Evolutionary conservation across 2,888 invertebrate genomes (phyloP), one percentile per base, ranked within the genome.

Genomic region (Octonoba sinensis): DNA sequence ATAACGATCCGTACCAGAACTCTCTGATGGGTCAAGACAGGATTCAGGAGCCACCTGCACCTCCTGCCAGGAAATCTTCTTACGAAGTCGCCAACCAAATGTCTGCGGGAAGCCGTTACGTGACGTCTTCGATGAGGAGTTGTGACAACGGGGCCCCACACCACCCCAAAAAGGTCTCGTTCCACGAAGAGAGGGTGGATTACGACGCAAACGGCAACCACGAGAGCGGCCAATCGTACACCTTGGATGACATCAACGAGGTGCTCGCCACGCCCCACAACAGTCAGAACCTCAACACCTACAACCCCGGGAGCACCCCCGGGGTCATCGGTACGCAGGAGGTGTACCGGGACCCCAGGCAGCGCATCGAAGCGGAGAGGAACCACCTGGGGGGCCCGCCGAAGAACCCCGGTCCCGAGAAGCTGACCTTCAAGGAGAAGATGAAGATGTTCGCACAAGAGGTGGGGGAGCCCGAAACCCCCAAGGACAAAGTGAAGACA

Each of bases 361-460:
- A 93, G 86, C 92, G 94, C 78, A 93, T 96, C n/a, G 90, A 96
- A 85, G 95, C 95, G 1, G 95, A 95, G 88, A 92, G 93, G 87
- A 92, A 93, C 86, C 92, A 92, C 84, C 91, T 92, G 85, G 85
- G 86, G 81, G 64, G 62, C 8, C 13, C 16, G 8, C 65, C 82
- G n/a, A 73, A 76, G 81, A 36, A 84, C 79, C 67, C 92, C 92
- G 86, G 91, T 90, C 96, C 96, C 1, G 97, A 98, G 88, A 96
- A 97, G 87, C 91, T 99, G 83, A 96, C 96, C 78, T 99, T 99
- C 90, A 94, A 96, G 89, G 99, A 99, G 89, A 99, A 99, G 90
- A 99, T 99, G 97, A 96, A 96, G 90, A 96, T 98, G 95, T 99
- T 99, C 91, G 99, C 98, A 59, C 93, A 95, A 90, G 97, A 98